phyloP scores from a whole-genome alignment of 2,113 vertebrate genomes.

The Coturnix japonica region DNA sequence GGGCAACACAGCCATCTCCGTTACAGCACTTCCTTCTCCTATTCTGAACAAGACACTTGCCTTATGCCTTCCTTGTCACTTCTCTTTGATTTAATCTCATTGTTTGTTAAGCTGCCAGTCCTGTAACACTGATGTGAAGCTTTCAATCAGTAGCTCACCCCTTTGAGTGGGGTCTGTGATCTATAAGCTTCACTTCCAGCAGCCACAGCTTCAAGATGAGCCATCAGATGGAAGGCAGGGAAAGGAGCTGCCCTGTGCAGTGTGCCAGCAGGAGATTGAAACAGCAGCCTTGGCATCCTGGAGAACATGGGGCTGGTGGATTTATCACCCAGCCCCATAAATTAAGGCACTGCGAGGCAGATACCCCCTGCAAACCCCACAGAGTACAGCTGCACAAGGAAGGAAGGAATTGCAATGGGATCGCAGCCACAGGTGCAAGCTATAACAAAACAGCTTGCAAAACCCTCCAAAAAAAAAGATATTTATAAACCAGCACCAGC shows the following conservation, averaged over 20 bases:
- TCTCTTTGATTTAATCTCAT: not conserved
- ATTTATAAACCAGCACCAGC: not conserved
- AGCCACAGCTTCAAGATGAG: not conserved
- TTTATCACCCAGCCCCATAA: not conserved
- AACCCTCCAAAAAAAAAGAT: not conserved
- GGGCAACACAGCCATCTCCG: not conserved
- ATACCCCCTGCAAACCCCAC: not conserved
- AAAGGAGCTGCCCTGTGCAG: not conserved
- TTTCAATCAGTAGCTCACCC: not conserved
- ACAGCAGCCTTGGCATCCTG: not conserved
- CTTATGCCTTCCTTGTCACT: not conserved
- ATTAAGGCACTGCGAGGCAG: not conserved
- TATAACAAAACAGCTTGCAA: not conserved
- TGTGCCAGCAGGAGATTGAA: not conserved
- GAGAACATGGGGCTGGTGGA: not conserved
- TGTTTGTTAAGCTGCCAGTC: not conserved
- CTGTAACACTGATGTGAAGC: not conserved
- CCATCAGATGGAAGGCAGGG: not conserved
- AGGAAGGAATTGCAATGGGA: not conserved
- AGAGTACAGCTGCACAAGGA: not conserved
- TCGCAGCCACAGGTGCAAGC: not conserved
- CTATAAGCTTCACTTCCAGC: not conserved
- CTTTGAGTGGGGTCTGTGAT: not conserved
- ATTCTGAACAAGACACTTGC: not conserved
- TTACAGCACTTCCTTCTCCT: not conserved